phyloP scores from a whole-genome alignment of 2,113 vertebrate species.

The Hippocampus mohnikei region DNA sequence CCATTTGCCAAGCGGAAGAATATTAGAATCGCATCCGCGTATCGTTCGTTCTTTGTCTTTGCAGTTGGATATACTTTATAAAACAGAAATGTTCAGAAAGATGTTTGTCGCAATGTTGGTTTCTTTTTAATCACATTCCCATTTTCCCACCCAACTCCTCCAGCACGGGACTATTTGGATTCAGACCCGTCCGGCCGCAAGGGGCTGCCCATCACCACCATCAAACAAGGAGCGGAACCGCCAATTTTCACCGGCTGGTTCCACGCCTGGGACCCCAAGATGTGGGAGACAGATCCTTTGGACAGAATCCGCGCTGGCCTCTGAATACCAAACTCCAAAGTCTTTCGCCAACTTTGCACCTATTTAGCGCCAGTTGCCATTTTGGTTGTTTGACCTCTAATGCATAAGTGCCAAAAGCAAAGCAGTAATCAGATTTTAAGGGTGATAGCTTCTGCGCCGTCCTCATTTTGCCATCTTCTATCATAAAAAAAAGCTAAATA shows the following conservation, averaged over 20 bases:
- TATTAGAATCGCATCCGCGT: no score
- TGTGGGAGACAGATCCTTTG: constrained; percentile 71
- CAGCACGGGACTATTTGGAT: constrained; percentile 73
- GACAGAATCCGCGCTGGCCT: constrained; percentile 59
- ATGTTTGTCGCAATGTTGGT: not conserved
- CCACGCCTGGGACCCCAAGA: constrained; percentile 74
- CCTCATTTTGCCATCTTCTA: not conserved
- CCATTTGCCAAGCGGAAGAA: not conserved
- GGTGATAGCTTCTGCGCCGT: not conserved
- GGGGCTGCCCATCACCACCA: constrained; percentile 65
- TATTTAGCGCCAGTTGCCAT: constrained; percentile 10
- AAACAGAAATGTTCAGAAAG: no score
- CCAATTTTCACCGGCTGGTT: constrained; percentile 78
- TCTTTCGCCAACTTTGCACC: not conserved
- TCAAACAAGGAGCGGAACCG: constrained; percentile 75
- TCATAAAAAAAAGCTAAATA: not conserved
- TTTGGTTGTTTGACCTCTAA: constrained; percentile 13
- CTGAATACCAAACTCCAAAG: constrained; percentile 29
- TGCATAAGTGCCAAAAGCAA: constrained; percentile 48
- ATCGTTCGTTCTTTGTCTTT: no score
- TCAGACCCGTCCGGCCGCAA: constrained; percentile 69
- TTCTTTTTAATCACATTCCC: not conserved
- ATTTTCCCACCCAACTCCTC: not conserved
- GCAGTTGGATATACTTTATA: no score
- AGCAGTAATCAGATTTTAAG: constrained; percentile 9